phyloP scores from a whole-genome alignment of 1,140 invertebrate genomes.

The Zophobas atratus region DNA sequence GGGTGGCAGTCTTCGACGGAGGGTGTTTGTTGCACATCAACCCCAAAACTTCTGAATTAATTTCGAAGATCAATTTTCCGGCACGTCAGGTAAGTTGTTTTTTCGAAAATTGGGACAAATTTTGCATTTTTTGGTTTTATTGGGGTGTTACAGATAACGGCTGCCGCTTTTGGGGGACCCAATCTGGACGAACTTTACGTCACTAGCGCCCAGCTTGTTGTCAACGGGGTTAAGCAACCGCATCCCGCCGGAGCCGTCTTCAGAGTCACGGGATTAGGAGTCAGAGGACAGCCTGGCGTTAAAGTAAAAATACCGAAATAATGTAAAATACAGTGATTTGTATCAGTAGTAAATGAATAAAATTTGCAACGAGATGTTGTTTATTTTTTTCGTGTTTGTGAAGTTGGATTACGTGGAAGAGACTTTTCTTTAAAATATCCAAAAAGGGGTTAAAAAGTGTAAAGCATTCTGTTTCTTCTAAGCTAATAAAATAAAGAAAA shows the following conservation, averaged over 20 bases:
- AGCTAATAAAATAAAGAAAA: too few relatives aligned
- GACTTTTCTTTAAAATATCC: too few relatives aligned
- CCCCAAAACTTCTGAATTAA: constrained; percentile 62
- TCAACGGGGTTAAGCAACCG: constrained; percentile 71
- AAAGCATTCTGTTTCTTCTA: too few relatives aligned
- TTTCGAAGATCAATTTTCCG: constrained; percentile 26
- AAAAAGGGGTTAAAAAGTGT: too few relatives aligned
- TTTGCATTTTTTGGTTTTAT: constrained; percentile 20
- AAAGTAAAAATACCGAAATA: constrained; percentile 44
- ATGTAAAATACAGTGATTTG: not conserved
- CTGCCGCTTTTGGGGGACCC: constrained; percentile 79
- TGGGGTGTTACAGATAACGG: constrained; percentile 47
- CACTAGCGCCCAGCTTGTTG: constrained; percentile 75
- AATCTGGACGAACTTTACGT: constrained; percentile 82
- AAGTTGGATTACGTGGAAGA: too few relatives aligned
- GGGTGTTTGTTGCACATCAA: constrained; percentile 58
- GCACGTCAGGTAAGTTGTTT: constrained; percentile 24
- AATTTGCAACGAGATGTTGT: not conserved
- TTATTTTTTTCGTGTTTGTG: not conserved
- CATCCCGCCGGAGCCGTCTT: constrained; percentile 78
- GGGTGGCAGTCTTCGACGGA: constrained; percentile 74
- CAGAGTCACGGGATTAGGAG: constrained; percentile 76
- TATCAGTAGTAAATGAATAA: not conserved
- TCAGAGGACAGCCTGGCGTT: constrained; percentile 68
- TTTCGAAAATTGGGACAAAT: constrained; percentile 1